Evolutionary conservation across 2,113 vertebrate genomes (phyloP).

Genomic region (Gobio gobio): DNA sequence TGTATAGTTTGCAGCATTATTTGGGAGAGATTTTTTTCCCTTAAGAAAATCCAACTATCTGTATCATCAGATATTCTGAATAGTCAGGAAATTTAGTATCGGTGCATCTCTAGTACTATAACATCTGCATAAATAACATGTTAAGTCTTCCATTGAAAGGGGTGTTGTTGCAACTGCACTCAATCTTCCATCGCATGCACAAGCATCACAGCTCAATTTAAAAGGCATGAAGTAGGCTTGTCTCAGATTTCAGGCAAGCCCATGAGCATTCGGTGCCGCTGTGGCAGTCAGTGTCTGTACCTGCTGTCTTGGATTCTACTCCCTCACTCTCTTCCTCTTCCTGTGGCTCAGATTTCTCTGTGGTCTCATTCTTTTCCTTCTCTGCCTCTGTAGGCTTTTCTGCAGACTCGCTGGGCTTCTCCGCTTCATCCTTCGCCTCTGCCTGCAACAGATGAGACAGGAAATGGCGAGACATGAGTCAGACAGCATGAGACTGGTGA

Average conservation of each 20-base stretch:
- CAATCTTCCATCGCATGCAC: too few relatives aligned
- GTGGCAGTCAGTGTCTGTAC: neutral
- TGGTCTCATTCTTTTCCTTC: constrained; percentile 65
- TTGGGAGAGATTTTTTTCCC: too few relatives aligned
- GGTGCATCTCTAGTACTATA: too few relatives aligned
- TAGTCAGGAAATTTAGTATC: too few relatives aligned
- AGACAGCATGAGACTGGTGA: constrained; percentile 15
- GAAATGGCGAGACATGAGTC: neutral
- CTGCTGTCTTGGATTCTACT: constrained; percentile 64
- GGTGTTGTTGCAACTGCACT: neutral
- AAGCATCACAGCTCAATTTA: too few relatives aligned
- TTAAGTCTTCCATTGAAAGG: neutral
- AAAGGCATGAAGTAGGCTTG: neutral
- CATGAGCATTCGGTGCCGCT: neutral
- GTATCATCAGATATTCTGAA: too few relatives aligned
- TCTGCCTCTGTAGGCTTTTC: constrained; percentile 83
- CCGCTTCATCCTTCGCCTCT: constrained; percentile 84
- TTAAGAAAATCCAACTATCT: too few relatives aligned
- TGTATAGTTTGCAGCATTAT: too few relatives aligned
- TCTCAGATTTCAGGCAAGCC: neutral
- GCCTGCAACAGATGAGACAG: constrained; percentile 68
- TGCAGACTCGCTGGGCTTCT: constrained; percentile 78
- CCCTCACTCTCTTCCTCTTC: constrained; percentile 69
- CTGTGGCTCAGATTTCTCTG: constrained; percentile 66
- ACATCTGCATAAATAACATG: neutral